Evolutionary conservation across 2,113 vertebrate genomes (phyloP), one percentile per base, ranked within the genome.

Genomic region (Paradoxurus hermaphroditus): DNA sequence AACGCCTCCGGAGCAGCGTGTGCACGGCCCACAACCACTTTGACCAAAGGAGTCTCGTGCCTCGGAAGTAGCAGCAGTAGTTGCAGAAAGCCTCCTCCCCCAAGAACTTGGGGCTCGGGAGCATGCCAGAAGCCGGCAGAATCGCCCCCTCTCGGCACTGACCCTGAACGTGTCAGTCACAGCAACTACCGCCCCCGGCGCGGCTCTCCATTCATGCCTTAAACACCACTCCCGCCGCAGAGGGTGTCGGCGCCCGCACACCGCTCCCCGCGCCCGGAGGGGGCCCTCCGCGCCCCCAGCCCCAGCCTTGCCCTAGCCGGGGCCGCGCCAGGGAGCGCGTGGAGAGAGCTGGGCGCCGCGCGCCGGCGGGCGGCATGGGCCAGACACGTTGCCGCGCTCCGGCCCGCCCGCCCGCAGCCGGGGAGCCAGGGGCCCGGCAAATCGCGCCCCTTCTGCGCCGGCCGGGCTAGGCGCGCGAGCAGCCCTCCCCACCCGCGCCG

Each of bases 381-480:
- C 72, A 79, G 95, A 87, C 93, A 94, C 97, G 97, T 92, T 88
- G 93, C 83, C 79, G 94, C 83, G 90, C 97, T 87, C 68, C 89
- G 15, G 78, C 84, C 59, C 36, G 53, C 56, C 73, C 21, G 65
- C 62, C 39, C 73, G 72, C 75, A 56, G 39, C 83, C 77, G 0
- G 36, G 15, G 5, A 15, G 70, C 31, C 27, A 1, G 78, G 87
- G 34, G 27, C 67, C 56, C 19, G 8, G 84, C 34, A 11, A 44
- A 63, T 84, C 44, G 72, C 72, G 13, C 72, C 39, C 39, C 39
- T 44, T 44, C 39, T 27, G 72, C 72, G 72, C 72, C 25, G 82
- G 39, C 34, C 44, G 3, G 46, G 86, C 27, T 7, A 0, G 25
- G 65, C 29, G 8, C 29, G 1, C 23, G 1, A 41, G n/a, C 85